Conservation (phyloP, 2,113 vertebrate species). For the Echinops telfairi region DNA sequence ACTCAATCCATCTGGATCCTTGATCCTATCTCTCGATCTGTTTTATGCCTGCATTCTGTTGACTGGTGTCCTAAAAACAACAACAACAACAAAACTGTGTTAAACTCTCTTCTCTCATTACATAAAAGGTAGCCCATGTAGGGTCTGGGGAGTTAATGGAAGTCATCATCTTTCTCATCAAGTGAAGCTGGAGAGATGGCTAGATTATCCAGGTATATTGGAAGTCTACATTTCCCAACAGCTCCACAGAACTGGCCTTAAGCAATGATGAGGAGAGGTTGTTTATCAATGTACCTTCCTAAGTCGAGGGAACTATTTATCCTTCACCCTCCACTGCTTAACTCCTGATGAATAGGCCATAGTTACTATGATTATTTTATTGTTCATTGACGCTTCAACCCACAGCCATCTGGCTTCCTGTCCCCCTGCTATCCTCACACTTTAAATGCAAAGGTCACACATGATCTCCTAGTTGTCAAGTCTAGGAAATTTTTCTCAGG, state of each 20-base stretch:
- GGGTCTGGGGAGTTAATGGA: not conserved
- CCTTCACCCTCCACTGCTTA: not conserved
- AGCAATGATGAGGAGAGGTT: not conserved
- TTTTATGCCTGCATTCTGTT: not conserved
- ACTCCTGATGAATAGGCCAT: not conserved
- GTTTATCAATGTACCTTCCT: not conserved
- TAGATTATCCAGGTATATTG: not conserved
- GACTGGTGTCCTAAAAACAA: not conserved
- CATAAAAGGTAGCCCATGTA: not conserved
- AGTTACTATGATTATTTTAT: not conserved
- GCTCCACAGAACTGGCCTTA: not conserved
- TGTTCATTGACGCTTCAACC: not conserved
- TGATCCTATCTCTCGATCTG: not conserved
- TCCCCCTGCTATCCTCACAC: not conserved
- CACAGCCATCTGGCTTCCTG: not conserved
- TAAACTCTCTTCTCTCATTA: not conserved
- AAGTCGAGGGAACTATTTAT: not conserved
- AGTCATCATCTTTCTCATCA: not conserved
- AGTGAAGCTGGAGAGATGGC: not conserved
- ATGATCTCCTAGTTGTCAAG: not conserved
- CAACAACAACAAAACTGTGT: too few species aligned
- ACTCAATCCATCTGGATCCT: not conserved
- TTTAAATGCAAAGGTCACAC: not conserved
- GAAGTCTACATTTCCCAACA: rapidly evolving
- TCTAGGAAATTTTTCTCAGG: not conserved